Conservation (phyloP, 2,888 invertebrate genomes). For the Oscheius sp. region DNA sequence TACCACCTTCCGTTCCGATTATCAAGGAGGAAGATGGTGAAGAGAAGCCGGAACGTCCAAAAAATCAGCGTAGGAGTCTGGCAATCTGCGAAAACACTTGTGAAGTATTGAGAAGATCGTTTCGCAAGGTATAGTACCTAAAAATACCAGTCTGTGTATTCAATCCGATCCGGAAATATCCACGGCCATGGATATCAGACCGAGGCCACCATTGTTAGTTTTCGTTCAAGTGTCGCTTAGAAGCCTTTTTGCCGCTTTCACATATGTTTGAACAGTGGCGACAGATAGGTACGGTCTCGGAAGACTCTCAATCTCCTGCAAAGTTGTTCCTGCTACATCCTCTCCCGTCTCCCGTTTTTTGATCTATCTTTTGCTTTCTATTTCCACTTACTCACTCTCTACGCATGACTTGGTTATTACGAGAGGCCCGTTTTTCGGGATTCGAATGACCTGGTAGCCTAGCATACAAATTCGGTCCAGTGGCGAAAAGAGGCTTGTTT, state of each 20-base stretch:
- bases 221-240: constrained; percentile 37
- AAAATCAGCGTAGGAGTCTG: not conserved
- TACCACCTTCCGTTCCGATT: constrained; percentile 23
- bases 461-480: not conserved
- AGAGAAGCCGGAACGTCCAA: constrained; percentile 1
- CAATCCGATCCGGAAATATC: constrained; percentile 7
- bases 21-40: constrained; percentile 27
- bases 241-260: constrained; percentile 35
- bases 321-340: not conserved
- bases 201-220: constrained; percentile 15
- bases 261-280: constrained; percentile 35
- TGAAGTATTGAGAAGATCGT: constrained; percentile 20
- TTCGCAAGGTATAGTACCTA: constrained; percentile 7
- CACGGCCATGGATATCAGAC: constrained; percentile 9
- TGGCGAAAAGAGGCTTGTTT: not conserved
- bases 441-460: constrained; percentile 3
- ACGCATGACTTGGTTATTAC: not conserved
- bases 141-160: constrained; percentile 14
- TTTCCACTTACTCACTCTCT: not conserved
- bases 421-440: constrained; percentile 2
- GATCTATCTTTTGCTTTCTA: not conserved
- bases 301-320: constrained; percentile 2
- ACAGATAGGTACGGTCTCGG: constrained; percentile 34
- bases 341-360: not conserved
- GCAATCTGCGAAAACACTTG: constrained; percentile 26